phyloP scores from a whole-genome alignment of 2,797 vertebrate species.

The Helostoma temminkii region DNA sequence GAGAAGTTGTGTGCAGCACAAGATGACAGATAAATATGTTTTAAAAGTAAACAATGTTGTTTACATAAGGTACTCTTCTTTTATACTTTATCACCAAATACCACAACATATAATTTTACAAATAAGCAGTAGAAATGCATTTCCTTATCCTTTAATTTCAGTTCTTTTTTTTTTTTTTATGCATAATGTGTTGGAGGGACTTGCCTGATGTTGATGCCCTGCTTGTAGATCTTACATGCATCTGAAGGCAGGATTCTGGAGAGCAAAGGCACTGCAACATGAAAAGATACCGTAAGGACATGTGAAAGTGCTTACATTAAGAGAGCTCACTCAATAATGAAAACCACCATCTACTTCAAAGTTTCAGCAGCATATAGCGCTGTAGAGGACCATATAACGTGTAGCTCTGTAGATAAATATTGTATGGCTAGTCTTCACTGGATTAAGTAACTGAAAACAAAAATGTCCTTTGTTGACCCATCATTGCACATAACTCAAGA shows the following conservation, averaged over 20 bases:
- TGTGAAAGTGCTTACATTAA: constrained; percentile 55
- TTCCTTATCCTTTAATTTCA: background rate
- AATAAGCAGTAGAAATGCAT: background rate
- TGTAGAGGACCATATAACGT: constrained; percentile 13
- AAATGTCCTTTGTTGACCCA: background rate
- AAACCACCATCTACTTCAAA: constrained; percentile 26
- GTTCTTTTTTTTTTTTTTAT: background rate
- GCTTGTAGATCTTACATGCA: constrained; percentile 99
- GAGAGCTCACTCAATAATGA: constrained; percentile 49
- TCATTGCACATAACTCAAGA: constrained; percentile 11
- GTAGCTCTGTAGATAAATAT: constrained; percentile 48
- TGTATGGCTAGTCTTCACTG: constrained; percentile 28
- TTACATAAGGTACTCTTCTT: background rate
- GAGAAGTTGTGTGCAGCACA: constrained; percentile 1
- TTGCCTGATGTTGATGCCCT: constrained; percentile 99
- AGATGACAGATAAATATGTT: background rate
- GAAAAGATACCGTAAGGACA: constrained; percentile 50
- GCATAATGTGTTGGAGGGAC: constrained; percentile 42
- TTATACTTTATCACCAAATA: constrained; percentile 1
- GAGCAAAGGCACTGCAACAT: constrained; percentile 95
- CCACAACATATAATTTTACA: background rate
- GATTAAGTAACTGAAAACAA: constrained; percentile 13
- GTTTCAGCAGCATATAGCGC: constrained; percentile 28
- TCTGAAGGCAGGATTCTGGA: constrained; percentile 99
- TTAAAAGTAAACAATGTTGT: background rate